phyloP scores from a whole-genome alignment of 2,113 vertebrate genomes.

The Macrotis lagotis region DNA sequence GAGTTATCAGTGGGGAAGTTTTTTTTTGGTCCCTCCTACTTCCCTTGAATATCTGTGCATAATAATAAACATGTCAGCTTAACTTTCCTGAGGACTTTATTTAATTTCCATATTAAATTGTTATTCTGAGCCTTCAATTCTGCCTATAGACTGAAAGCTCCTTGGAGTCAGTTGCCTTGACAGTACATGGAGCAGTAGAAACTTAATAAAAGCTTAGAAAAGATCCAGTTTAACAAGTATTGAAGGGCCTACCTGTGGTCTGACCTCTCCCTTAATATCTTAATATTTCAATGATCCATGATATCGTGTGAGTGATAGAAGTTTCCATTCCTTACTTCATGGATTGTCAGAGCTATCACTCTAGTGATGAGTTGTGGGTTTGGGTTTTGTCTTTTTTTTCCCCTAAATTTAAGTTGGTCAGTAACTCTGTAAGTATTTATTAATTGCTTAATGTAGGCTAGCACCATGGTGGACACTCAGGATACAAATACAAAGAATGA shows the following conservation, averaged over 20 bases:
- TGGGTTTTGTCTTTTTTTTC: too few species aligned
- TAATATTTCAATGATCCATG: background rate
- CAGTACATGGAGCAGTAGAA: background rate
- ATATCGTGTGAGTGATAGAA: background rate
- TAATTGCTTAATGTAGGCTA: background rate
- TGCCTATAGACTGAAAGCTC: background rate
- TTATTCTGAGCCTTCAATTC: background rate
- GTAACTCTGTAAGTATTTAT: background rate
- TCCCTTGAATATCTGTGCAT: background rate
- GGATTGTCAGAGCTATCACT: background rate
- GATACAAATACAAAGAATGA: background rate
- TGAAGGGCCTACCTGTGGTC: background rate
- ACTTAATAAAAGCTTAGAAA: background rate
- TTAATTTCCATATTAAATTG: background rate
- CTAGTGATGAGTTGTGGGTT: background rate
- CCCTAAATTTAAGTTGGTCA: background rate
- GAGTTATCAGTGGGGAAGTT: background rate
- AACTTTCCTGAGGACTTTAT: background rate
- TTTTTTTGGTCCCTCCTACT: background rate
- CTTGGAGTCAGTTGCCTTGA: background rate
- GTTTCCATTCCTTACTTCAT: background rate
- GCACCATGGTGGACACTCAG: background rate
- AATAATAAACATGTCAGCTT: background rate
- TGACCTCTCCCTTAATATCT: background rate
- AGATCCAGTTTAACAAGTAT: background rate